phyloP scores from a whole-genome alignment of 2,888 invertebrate species.

The Cosmia pyralina region DNA sequence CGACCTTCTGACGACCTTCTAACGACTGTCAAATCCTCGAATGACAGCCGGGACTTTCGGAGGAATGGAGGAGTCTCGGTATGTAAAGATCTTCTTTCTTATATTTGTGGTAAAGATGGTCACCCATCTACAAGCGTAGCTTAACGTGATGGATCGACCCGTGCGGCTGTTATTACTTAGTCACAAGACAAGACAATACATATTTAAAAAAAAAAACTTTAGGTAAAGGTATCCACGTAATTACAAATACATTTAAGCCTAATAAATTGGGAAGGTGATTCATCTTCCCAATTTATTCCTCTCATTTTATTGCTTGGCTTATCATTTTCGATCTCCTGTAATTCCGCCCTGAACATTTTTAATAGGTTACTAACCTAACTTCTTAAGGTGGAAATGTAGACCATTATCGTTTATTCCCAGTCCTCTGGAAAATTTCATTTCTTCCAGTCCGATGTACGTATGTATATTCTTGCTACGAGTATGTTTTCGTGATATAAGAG shows the following conservation, averaged over 20 bases:
- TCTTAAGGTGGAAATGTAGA: slow-evolving; percentile 21
- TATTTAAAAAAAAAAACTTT: too few relatives aligned
- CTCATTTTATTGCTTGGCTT: slow-evolving; percentile 25
- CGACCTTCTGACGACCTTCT: too few relatives aligned
- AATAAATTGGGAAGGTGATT: too few relatives aligned
- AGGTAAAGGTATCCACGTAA: background rate
- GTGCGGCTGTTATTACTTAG: too few relatives aligned
- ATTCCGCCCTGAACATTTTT: slow-evolving; percentile 9
- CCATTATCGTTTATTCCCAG: slow-evolving; percentile 30
- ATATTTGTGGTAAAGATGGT: too few relatives aligned
- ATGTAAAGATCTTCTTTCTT: too few relatives aligned
- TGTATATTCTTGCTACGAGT: background rate
- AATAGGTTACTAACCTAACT: slow-evolving; percentile 23
- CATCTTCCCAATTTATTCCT: slow-evolving; percentile 17
- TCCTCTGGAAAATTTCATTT: slow-evolving; percentile 37
- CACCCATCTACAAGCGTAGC: too few relatives aligned
- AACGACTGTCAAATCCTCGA: too few relatives aligned
- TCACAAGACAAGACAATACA: background rate
- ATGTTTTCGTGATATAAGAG: slow-evolving; percentile 19
- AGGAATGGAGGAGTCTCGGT: too few relatives aligned
- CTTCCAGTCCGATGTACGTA: slow-evolving; percentile 23
- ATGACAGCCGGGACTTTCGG: too few relatives aligned
- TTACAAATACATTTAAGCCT: slow-evolving; percentile 21
- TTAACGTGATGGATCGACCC: too few relatives aligned
- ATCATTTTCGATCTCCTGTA: slow-evolving; percentile 23